phyloP scores from a whole-genome alignment of 2,797 vertebrate genomes.

The Chloroceryle amazona region DNA sequence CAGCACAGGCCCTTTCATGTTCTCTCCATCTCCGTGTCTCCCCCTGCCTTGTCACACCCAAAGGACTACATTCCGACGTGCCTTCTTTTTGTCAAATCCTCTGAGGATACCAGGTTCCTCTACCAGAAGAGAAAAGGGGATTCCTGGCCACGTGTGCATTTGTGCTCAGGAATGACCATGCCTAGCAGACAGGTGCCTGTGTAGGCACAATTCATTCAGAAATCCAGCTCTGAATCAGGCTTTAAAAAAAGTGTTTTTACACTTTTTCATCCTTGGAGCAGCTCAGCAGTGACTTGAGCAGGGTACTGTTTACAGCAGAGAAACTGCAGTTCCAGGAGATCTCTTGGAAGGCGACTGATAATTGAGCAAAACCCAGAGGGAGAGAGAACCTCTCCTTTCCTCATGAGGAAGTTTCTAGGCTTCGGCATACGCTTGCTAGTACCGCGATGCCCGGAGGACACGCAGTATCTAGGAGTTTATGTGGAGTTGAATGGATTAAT shows the following conservation, averaged over 20 bases:
- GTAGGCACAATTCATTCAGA: neutral
- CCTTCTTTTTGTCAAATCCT: neutral
- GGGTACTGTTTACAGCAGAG: neutral
- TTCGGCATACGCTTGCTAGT: neutral
- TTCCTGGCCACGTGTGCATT: neutral
- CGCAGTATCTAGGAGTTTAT: constrained; percentile 8
- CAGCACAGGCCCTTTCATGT: neutral
- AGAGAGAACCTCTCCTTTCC: neutral
- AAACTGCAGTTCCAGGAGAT: neutral
- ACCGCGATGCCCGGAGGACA: constrained; percentile 23
- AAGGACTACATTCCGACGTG: neutral
- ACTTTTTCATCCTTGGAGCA: neutral
- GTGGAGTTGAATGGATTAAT: constrained; percentile 36
- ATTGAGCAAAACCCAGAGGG: constrained; percentile 22
- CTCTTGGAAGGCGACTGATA: neutral
- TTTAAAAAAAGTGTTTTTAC: neutral
- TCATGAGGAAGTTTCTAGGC: constrained; percentile 27
- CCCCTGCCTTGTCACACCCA: neutral
- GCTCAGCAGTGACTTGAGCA: neutral
- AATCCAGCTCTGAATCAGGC: neutral
- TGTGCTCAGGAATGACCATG: neutral
- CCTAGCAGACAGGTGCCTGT: neutral
- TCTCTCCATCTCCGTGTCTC: neutral
- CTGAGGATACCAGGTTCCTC: neutral
- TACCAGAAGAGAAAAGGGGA: neutral